These are phyloP conservation scores for Centropus bengalensis DNA, from an alignment of 2,113 vertebrate genomes.

Conservation along the genomic window DNA sequence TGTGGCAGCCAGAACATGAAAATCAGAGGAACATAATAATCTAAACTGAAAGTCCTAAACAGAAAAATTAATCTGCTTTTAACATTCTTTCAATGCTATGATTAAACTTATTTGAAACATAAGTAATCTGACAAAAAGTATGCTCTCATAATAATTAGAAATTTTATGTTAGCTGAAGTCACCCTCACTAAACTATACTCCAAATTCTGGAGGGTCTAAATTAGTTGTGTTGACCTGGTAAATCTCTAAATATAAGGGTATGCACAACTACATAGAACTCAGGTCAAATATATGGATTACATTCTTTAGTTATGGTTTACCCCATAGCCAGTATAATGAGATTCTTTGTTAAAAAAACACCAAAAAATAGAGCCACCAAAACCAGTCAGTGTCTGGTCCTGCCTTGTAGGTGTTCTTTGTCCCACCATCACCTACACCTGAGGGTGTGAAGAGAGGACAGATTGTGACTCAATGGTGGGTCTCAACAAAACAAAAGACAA, in stretches of 20 bases:
- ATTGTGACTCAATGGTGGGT: neutral
- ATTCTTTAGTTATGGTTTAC: neutral
- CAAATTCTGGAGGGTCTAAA: neutral
- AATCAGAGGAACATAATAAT: neutral
- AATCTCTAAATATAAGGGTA: neutral
- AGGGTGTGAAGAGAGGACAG: neutral
- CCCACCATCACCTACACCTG: neutral
- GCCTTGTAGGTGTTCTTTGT: neutral
- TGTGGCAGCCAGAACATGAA: neutral
- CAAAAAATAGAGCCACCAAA: neutral
- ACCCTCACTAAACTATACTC: neutral
- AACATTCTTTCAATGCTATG: neutral
- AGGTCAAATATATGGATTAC: neutral
- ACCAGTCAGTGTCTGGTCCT: neutral
- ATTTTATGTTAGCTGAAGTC: neutral
- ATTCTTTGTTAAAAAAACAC: neutral
- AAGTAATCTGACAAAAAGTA: neutral
- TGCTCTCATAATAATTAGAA: neutral
- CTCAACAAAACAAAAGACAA: neutral
- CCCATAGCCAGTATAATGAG: neutral
- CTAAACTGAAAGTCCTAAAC: neutral
- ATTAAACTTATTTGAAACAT: neutral
- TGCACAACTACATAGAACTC: neutral
- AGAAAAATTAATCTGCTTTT: neutral
- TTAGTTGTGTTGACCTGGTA: neutral